Conservation (phyloP, 1,140 invertebrate genomes). For the Oryzaephilus surinamensis region DNA sequence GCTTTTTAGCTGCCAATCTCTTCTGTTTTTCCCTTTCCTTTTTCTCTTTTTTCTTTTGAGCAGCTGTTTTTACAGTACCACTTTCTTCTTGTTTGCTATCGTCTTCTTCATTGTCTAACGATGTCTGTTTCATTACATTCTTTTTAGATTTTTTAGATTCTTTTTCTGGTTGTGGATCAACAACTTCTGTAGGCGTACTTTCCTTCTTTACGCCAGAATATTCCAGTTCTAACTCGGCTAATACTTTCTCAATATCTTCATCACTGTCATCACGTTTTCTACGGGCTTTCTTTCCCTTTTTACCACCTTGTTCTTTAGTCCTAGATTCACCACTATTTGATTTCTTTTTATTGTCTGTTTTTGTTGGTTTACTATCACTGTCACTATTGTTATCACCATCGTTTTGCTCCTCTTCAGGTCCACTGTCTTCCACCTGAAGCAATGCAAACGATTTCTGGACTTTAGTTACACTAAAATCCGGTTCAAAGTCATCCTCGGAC, state of each 20-base stretch:
- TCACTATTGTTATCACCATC: slow-evolving; percentile 37
- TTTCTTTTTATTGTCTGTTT: slow-evolving; percentile 45
- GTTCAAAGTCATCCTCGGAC: slow-evolving; percentile 32
- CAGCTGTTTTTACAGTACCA: slow-evolving; percentile 66
- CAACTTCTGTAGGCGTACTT: slow-evolving; percentile 9
- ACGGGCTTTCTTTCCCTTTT: slow-evolving; percentile 58
- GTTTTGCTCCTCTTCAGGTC: slow-evolving; percentile 31
- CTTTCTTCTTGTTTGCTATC: slow-evolving; percentile 42
- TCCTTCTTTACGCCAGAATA: slow-evolving; percentile 47
- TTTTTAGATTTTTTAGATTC: slow-evolving; percentile 15
- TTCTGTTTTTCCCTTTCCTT: slow-evolving; percentile 75
- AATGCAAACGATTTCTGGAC: slow-evolving; percentile 32
- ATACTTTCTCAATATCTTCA: slow-evolving; percentile 73
- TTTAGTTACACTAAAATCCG: slow-evolving; percentile 15
- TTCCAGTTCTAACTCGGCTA: slow-evolving; percentile 70
- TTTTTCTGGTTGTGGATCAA: slow-evolving; percentile 18
- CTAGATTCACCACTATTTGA: slow-evolving; percentile 41
- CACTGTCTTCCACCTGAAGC: slow-evolving; percentile 37
- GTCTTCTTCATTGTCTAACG: slow-evolving; percentile 37
- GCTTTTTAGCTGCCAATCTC: slow-evolving; percentile 52
- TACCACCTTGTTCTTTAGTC: slow-evolving; percentile 43
- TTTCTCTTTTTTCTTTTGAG: slow-evolving; percentile 79
- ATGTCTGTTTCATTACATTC: slow-evolving; percentile 10
- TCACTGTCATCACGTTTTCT: slow-evolving; percentile 70
- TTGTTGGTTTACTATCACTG: slow-evolving; percentile 38